Evolutionary conservation across 2,888 invertebrate genomes (phyloP), one percentile per base, ranked within the genome.

Genomic region (Pterostichus madidus): DNA sequence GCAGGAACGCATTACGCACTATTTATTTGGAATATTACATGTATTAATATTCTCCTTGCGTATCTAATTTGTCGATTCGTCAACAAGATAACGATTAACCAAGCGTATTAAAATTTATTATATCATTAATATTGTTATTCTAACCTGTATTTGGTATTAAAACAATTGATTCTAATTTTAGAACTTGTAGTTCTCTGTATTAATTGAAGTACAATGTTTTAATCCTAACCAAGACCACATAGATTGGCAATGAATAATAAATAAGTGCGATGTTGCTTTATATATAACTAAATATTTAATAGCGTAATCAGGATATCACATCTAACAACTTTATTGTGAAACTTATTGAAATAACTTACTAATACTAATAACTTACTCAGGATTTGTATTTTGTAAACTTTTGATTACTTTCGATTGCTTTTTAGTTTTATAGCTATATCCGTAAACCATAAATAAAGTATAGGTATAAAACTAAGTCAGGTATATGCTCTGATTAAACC

Each of bases 401-500:
- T 8, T 64, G n/a, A 35, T 64, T 35, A 64, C 64, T 64, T 64
- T 64, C 13, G n/a, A 13, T 35, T 64, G 31, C 13, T 32, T 64
- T 64, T 32, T n/a, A 35, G 64, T 64, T 64, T 64, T 13, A 32
- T 8, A 64, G 64, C n/a, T 64, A 32, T 64, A n/a, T 35, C 13
- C 64, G 64, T 35, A 64, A 64, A 64, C 24, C 24, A 24, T 24
- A 24, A 24, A 24, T 24, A 24, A 24, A 24, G 24, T 24, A 24
- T 35, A 64, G 31, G 13, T 32, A 59, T 59, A 59, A 13, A 64
- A 64, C 31, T 64, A 13, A 35, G 5, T 35, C 35, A 64, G n/a
- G 64, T 64, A 64, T 64, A 35, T 64, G 32, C 32, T 35, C 13
- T 35, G 64, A 64, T 64, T 64, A 64, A 64, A 35, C 11, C 35